phyloP scores from a whole-genome alignment of 2,888 invertebrate genomes.

The Tipula lateralis region DNA sequence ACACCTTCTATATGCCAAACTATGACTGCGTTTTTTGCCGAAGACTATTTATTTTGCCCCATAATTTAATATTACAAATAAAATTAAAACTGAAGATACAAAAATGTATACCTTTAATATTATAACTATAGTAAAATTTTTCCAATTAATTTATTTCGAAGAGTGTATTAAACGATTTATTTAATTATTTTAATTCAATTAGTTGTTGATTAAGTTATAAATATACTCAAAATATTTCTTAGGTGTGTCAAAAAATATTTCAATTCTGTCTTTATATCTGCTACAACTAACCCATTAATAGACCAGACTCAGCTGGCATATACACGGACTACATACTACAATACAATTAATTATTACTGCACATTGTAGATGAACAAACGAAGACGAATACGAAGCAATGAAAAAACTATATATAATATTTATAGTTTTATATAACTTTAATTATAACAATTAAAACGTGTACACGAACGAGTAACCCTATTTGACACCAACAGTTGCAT shows the following conservation, averaged over 20 bases:
- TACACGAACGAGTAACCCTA: not conserved
- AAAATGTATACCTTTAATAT: too few relatives aligned
- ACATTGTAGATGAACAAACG: not conserved
- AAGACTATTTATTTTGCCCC: too few relatives aligned
- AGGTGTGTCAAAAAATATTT: not conserved
- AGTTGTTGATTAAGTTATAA: not conserved
- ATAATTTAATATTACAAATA: too few relatives aligned
- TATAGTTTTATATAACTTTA: not conserved
- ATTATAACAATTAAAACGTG: conserved; percentile 11
- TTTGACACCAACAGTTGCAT: conserved; percentile 11
- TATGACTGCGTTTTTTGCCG: too few relatives aligned
- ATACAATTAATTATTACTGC: not conserved
- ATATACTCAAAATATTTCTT: not conserved
- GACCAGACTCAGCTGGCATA: not conserved
- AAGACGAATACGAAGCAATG: not conserved
- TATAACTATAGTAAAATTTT: too few relatives aligned
- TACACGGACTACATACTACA: not conserved
- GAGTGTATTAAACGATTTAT: not conserved
- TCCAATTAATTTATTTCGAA: too few relatives aligned
- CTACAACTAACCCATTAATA: not conserved
- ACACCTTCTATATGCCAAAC: too few relatives aligned
- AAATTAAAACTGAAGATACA: too few relatives aligned
- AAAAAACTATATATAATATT: not conserved
- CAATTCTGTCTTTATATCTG: not conserved
- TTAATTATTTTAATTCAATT: not conserved